Evolutionary conservation across 2,113 vertebrate genomes (phyloP), one percentile per base, ranked within the genome.

Genomic region (Gopherus evgoodei): DNA sequence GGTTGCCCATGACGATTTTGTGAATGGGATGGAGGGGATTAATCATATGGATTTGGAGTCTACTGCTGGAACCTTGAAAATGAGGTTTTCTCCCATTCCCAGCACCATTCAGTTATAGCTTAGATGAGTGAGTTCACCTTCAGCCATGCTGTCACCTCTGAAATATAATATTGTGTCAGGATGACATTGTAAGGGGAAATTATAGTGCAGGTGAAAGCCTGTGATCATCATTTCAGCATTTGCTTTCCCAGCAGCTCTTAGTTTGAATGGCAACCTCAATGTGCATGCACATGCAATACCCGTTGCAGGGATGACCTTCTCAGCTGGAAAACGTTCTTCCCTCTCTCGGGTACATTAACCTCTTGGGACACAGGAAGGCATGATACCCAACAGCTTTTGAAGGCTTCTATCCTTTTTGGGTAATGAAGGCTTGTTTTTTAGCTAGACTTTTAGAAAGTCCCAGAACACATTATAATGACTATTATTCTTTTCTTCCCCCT

Each of bases 401-500:
- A 87, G 87, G 50, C n/a, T 59, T 87, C 6, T 1, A 91, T 76
- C 65, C 25, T 93, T 29, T 75, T 75, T 47, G 22, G 21, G 54
- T 78, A 88, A 86, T 8, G 80, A 90, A 81, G 69, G 57, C 25
- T 27, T 47, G 22, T 69, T 38, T 84, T 84, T 75, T 76, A 5
- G 50, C 42, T 72, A 49, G 47, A 47, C 44, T 49, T 29, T 83
- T 13, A 24, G 42, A 84, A 57, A 49, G 5, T 56, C 89, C 47
- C 35, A 5, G 54, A 52, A 9, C 57, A 22, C 38, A 85, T 72
- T 93, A 69, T 72, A 79, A 12, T 86, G 12, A 62, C 54, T 2
- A n/a, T 89, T 93, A 93, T 91, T 31, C 52, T 90, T 27, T 84
- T 95, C 22, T 50, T 91, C 76, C 29, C 31, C 14, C 87, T 59